Base-by-base conservation (phyloP, 1,140 invertebrate species). In the Drosophila oshimai region DNA sequence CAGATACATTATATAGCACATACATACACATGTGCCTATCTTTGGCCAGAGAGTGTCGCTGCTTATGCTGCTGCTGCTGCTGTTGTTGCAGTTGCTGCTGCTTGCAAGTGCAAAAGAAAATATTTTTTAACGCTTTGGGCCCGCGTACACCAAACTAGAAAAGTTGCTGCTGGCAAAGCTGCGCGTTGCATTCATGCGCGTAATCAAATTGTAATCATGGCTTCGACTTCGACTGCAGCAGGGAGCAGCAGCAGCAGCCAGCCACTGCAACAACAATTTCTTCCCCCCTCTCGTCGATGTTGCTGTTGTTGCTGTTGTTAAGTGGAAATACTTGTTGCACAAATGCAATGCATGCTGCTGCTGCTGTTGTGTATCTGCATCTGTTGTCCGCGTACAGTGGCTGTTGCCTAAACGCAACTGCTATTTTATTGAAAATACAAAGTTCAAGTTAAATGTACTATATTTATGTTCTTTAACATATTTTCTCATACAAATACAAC, bases 271-370 rank as follows among this genome's bases (percentile, higher is more conserved):
- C 73, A 68, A 49, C 60, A 61, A 67, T 47, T 50, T 31, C 47
- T 58, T 51, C 39, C 55, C 75, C 58, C 29, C 42, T 58, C 33
- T 33, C 29, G 45, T 37, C 58, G 50, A n/a, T 51, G 24, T 55
- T 58, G 46, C 33, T 70, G 71, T 50, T 54, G 75, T 44, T 79
- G 74, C 29, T 74, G 74, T 76, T 86, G 81, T 86, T 84, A 89
- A 89, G 86, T 89, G 84, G 84, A 89, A 89, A 89, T 89, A 89
- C 84, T 89, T 89, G 84, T 89, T 89, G 84, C 84, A 89, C 84
- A 89, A 89, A 89, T 89, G 78, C 84, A 84, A 84, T 84, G 75
- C 72, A 86, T 74, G 79, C 75, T 78, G 61, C 50, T 51, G 44
- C 7, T 39, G 64, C 61, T 62, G 57, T 45, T 72, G 67, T 76